Evolutionary conservation across 2,888 invertebrate species (phyloP).

Genomic region (Megaustenia siamemsis): DNA sequence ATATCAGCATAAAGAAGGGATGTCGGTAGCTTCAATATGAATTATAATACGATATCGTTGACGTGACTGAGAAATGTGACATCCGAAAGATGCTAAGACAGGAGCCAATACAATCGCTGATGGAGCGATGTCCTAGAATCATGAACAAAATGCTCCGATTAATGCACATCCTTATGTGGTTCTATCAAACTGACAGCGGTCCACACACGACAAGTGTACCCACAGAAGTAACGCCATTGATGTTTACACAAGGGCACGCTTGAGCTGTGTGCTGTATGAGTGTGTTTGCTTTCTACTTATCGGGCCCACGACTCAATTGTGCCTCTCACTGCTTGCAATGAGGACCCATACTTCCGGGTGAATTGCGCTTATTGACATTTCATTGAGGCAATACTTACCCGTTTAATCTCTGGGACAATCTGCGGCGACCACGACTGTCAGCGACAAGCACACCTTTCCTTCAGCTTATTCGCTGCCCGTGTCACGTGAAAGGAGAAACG

Average conservation of each 20-base stretch:
- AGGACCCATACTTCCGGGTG: background rate
- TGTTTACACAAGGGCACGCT: constrained; percentile 5
- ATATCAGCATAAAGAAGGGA: background rate
- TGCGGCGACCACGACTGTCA: too few relatives aligned
- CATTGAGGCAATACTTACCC: too few relatives aligned
- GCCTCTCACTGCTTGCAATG: background rate
- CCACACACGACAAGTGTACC: constrained; percentile 12
- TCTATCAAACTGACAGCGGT: background rate
- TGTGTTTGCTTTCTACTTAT: constrained; percentile 27
- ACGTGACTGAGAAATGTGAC: too few relatives aligned
- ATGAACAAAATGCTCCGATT: too few relatives aligned
- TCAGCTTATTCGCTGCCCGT: too few relatives aligned
- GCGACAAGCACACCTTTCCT: too few relatives aligned
- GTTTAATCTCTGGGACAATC: too few relatives aligned
- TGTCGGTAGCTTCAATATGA: background rate
- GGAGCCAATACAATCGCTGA: too few relatives aligned
- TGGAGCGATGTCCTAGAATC: too few relatives aligned
- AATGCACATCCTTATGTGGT: background rate
- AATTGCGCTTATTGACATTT: background rate
- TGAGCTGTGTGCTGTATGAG: constrained; percentile 16
- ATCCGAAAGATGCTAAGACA: too few relatives aligned
- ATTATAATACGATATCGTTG: too few relatives aligned
- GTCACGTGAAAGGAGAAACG: too few relatives aligned
- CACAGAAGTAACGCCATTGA: background rate
- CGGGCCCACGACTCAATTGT: constrained; percentile 4